Evolutionary conservation across 2,888 invertebrate genomes (phyloP).

Genomic region (Caenorhabditis sp.): DNA sequence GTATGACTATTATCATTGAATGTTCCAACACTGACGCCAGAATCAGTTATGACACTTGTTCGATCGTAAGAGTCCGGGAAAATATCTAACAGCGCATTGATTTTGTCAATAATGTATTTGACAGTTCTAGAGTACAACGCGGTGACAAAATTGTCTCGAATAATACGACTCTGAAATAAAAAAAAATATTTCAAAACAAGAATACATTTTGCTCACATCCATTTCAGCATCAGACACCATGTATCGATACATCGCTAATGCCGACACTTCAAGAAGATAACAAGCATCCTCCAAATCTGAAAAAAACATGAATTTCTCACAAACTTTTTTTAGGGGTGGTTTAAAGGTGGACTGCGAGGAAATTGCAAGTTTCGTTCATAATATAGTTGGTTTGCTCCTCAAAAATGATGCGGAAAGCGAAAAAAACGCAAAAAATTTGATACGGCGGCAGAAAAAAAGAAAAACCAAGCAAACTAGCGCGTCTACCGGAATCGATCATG

Average conservation of each 20-base stretch:
- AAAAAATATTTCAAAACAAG: background rate
- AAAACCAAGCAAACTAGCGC: too few relatives aligned
- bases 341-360: too few relatives aligned
- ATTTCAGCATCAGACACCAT: conserved; percentile 29
- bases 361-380: too few relatives aligned
- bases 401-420: too few relatives aligned
- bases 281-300: conserved; percentile 49
- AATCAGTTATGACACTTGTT: conserved; percentile 40
- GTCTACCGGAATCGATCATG: too few relatives aligned
- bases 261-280: conserved; percentile 39
- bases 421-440: too few relatives aligned
- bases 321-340: too few relatives aligned
- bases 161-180: conserved; percentile 29
- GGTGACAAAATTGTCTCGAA: conserved; percentile 40
- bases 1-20: conserved; percentile 21
- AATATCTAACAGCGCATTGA: conserved; percentile 36
- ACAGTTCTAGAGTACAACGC: conserved; percentile 40
- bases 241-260: conserved; percentile 42
- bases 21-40: conserved; percentile 42
- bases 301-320: conserved; percentile 6
- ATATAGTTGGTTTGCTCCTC: too few relatives aligned
- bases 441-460: too few relatives aligned
- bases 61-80: conserved; percentile 31
- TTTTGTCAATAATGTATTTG: conserved; percentile 29
- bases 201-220: conserved; percentile 21